Evolutionary conservation across 1,140 invertebrate genomes (phyloP).

Genomic region (Nephila pilipes): DNA sequence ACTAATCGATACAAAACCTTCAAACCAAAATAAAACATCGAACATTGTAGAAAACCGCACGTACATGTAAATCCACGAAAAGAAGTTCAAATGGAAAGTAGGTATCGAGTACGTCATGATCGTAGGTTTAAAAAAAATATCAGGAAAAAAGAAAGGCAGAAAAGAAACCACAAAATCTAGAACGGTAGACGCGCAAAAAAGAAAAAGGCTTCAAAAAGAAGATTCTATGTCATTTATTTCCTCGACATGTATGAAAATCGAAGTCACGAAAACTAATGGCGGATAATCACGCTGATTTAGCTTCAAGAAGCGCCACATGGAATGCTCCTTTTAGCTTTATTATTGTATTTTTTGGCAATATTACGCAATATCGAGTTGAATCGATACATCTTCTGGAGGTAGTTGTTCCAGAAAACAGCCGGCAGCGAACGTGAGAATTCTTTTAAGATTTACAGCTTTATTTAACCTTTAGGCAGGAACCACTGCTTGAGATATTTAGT

Average conservation of each 20-base stretch:
- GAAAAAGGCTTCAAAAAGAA: neutral
- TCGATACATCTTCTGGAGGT: neutral
- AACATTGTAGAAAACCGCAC: neutral
- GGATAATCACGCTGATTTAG: conserved; percentile 23
- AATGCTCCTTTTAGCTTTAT: neutral
- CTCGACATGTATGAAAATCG: neutral
- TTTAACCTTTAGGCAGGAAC: neutral
- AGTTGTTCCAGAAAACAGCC: neutral
- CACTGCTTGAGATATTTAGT: neutral
- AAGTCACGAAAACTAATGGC: conserved; percentile 3
- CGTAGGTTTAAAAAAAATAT: neutral
- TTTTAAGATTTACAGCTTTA: neutral
- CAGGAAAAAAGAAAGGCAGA: neutral
- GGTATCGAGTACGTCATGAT: neutral
- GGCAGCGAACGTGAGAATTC: neutral
- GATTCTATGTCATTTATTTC: conserved; percentile 23
- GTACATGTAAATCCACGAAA: neutral
- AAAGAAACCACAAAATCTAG: neutral
- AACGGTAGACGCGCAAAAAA: neutral
- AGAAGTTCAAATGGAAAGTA: neutral
- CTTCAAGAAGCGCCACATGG: neutral
- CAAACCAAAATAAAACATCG: neutral
- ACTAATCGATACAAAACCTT: neutral
- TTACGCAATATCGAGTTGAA: neutral
- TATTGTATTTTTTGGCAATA: neutral